phyloP scores from a whole-genome alignment of 2,113 vertebrate species.

The Peromyscus californicus region DNA sequence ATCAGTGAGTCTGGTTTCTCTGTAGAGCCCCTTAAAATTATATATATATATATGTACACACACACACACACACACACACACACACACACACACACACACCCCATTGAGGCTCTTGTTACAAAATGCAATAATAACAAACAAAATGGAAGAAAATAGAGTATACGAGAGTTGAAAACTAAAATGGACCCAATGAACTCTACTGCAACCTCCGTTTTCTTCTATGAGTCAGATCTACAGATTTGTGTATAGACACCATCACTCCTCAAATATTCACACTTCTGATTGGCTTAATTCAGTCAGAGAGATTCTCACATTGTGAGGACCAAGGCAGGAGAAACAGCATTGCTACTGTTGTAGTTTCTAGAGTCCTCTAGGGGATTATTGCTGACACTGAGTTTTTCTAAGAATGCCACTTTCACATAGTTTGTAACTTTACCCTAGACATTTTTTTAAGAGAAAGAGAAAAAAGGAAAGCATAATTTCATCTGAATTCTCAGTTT shows the following conservation, averaged over 20 bases:
- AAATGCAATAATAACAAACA: neutral
- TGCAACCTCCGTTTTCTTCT: neutral
- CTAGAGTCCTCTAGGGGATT: neutral
- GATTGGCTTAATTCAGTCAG: neutral
- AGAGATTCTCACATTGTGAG: neutral
- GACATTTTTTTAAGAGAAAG: neutral
- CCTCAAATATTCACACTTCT: neutral
- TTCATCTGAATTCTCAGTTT: neutral
- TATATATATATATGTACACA: too few species aligned
- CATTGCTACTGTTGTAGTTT: too few species aligned
- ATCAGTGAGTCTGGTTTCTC: too few species aligned
- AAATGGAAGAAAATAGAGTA: neutral
- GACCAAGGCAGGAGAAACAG: neutral
- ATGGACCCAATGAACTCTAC: neutral
- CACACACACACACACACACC: neutral
- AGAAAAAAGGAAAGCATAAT: neutral
- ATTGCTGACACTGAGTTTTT: neutral
- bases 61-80: neutral
- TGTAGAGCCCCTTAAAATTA: too few species aligned
- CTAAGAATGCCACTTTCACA: neutral
- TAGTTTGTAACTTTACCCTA: neutral
- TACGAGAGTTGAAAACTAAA: neutral
- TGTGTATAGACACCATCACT: neutral
- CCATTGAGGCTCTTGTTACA: neutral
- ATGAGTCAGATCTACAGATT: neutral